phyloP scores from a whole-genome alignment of 2,797 vertebrate species.

The Synanceia verrucosa region DNA sequence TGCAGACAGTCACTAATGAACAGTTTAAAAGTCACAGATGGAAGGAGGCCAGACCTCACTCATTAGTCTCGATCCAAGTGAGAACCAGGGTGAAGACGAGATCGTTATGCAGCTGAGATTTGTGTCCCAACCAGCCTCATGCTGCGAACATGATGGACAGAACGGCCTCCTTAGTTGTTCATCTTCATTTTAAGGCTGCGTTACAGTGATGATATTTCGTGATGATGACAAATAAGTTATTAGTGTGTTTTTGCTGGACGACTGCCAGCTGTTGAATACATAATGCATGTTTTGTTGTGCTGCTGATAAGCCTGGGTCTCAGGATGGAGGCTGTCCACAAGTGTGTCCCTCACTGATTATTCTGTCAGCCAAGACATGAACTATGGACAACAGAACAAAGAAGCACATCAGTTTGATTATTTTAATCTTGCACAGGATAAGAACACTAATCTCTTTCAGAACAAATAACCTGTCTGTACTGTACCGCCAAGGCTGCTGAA shows the following conservation, averaged over 20 bases:
- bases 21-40: conserved; percentile 49
- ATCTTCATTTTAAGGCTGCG: conserved; percentile 1
- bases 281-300: conserved; percentile 15
- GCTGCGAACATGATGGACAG: conserved; percentile 1
- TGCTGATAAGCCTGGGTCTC: conserved; percentile 11
- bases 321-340: background rate
- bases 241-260: background rate
- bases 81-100: background rate
- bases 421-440: conserved; percentile 1
- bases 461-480: background rate
- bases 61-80: conserved; percentile 21
- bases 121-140: background rate
- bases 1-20: conserved; percentile 49
- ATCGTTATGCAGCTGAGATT: conserved; percentile 17
- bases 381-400: conserved; percentile 12
- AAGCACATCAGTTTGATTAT: conserved; percentile 29
- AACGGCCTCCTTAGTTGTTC: background rate
- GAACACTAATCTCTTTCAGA: background rate
- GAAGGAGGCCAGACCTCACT: conserved; percentile 26
- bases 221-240: conserved; percentile 5
- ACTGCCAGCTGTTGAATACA: conserved; percentile 14
- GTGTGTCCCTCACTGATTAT: conserved; percentile 15
- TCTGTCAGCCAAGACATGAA: conserved; percentile 12
- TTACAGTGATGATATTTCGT: background rate
- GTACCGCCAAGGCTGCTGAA: conserved; percentile 32